A percentile compares a stretch with the other conserved stretches of the same genome.
phyloP scores from a whole-genome alignment of 2,113 vertebrate genomes.

The Leucopsar rothschildi region DNA sequence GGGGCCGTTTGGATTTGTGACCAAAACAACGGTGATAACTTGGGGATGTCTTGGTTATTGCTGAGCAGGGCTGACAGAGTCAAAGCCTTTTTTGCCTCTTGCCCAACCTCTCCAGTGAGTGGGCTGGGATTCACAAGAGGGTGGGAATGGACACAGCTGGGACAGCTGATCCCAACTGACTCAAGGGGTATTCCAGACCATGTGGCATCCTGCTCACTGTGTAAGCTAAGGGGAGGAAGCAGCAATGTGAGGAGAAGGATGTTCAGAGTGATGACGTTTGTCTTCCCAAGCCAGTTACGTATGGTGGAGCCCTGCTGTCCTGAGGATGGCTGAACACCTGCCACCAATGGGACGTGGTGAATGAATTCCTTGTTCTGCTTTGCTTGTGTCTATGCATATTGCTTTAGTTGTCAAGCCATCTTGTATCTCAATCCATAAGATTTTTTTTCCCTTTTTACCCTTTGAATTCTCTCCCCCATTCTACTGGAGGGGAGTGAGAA shows the following conservation, averaged over 20 bases:
- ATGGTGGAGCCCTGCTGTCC: not conserved
- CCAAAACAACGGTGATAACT: not conserved
- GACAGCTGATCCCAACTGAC: not conserved
- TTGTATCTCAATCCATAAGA: not conserved
- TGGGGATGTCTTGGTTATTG: not conserved
- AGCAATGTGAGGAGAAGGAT: not conserved
- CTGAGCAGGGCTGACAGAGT: not conserved
- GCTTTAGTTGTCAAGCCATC: not conserved
- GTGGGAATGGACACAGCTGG: not conserved
- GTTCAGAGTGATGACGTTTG: not conserved
- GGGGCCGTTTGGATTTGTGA: not conserved
- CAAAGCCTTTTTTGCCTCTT: not conserved
- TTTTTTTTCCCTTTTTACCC: not conserved
- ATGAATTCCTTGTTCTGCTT: not conserved
- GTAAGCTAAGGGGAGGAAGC: not conserved
- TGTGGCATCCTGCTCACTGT: not conserved
- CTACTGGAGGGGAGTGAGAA: not conserved
- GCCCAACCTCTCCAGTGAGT: not conserved
- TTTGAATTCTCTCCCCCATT: not conserved
- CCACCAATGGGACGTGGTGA: not conserved
- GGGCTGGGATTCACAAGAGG: not conserved
- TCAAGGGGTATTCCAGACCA: not conserved
- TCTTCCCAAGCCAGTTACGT: not conserved
- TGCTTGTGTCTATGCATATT: not conserved
- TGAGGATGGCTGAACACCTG: not conserved